Evolutionary conservation across 2,113 vertebrate species (phyloP).

Genomic region (Synodontis membranacea): DNA sequence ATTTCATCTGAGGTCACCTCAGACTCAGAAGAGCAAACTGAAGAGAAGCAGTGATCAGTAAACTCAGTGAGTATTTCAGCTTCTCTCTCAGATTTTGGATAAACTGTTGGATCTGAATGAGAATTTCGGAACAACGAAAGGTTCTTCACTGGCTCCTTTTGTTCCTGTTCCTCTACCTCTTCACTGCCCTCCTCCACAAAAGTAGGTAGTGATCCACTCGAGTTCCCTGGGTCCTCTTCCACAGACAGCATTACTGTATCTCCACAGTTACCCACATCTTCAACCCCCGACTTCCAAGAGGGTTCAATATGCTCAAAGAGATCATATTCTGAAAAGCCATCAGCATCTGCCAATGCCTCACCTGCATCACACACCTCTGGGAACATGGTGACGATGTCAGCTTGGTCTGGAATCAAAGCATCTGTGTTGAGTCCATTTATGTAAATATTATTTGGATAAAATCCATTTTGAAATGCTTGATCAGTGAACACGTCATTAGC

Average conservation of each 20-base stretch:
- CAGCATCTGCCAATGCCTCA: conserved; percentile 52
- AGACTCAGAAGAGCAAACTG: conserved; percentile 39
- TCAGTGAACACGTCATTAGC: background rate
- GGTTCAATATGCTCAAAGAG: conserved; percentile 39
- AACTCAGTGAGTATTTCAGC: conserved; percentile 20
- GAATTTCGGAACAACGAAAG: background rate
- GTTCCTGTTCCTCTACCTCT: background rate
- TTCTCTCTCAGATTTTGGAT: conserved; percentile 24
- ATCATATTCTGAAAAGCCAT: conserved; percentile 51
- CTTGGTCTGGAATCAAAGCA: conserved; percentile 27
- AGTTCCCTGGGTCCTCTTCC: conserved; percentile 28
- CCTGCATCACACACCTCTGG: conserved; percentile 54
- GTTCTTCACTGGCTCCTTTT: conserved; percentile 3
- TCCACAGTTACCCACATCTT: conserved; percentile 2
- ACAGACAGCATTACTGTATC: conserved; percentile 35
- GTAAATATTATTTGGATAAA: conserved; percentile 18
- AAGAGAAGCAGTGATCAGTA: conserved; percentile 3
- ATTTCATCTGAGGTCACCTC: background rate
- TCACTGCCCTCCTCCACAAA: conserved; percentile 33
- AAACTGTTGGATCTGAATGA: conserved; percentile 18
- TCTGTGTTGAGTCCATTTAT: conserved; percentile 2
- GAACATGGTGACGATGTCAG: conserved; percentile 40
- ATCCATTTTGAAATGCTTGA: conserved; percentile 22
- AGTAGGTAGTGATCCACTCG: conserved; percentile 23
- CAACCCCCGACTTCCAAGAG: conserved; percentile 1